These are phyloP conservation scores for Zootermopsis nevadensis DNA, from an alignment of 2,888 invertebrate species.

Conservation along the genomic window DNA sequence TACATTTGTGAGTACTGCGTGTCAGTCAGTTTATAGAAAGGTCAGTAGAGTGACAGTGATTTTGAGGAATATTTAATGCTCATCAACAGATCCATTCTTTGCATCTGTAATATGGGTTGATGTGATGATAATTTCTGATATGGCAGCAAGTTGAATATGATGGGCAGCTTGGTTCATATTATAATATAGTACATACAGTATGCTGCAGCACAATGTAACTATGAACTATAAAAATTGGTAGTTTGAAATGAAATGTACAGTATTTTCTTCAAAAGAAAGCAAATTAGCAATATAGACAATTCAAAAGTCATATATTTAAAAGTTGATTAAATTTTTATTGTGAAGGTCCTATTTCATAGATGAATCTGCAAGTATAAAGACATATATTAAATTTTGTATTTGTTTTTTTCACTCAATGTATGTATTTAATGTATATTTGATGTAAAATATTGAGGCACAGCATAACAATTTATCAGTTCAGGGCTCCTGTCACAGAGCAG, in stretches of 20 bases:
- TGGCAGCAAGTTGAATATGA: not conserved
- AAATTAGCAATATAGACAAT: not conserved
- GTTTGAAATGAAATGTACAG: constrained; percentile 34
- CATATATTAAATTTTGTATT: not conserved
- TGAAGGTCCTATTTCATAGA: constrained; percentile 7
- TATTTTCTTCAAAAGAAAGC: constrained; percentile 32
- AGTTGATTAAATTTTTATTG: not conserved
- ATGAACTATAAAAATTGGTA: constrained; percentile 24
- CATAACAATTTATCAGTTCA: not conserved
- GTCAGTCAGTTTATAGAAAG: constrained; percentile 13
- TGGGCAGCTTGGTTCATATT: constrained; percentile 1
- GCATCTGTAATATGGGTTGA: constrained; percentile 26
- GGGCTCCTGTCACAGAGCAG: too few relatives aligned
- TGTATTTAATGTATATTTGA: not conserved
- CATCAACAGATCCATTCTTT: constrained; percentile 23
- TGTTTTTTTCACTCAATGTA: not conserved
- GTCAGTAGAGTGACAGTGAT: constrained; percentile 17
- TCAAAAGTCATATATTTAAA: not conserved
- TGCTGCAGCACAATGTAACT: constrained; percentile 9
- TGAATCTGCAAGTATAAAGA: constrained; percentile 2
- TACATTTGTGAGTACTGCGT: not conserved
- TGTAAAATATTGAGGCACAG: not conserved
- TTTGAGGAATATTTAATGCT: constrained; percentile 23
- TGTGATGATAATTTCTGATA: constrained; percentile 27
- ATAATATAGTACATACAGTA: not conserved